Percentiles rank a stretch among this genome's conserved stretches.
These are phyloP conservation scores for Acanthosepion lycidas DNA, from an alignment of 2,888 invertebrate genomes.

Conservation along the genomic window DNA sequence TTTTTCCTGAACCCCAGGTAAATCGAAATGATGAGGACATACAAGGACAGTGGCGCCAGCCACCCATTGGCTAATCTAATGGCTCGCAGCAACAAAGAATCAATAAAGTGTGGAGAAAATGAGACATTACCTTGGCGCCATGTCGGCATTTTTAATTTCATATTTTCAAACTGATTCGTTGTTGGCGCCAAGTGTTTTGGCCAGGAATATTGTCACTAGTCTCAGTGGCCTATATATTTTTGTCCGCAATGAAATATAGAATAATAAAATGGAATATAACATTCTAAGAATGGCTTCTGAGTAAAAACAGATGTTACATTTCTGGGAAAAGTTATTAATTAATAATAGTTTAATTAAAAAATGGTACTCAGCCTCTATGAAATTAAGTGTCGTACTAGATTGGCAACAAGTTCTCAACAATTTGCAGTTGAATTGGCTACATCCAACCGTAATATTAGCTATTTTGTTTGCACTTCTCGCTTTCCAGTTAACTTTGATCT, in stretches of 20 bases:
- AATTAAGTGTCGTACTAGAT: no score
- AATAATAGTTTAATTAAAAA: no score
- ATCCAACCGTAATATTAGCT: no score
- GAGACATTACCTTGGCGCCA: background rate
- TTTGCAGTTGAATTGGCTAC: no score
- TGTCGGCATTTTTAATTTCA: background rate
- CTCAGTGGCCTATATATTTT: background rate
- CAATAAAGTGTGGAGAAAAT: background rate
- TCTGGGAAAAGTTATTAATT: no score
- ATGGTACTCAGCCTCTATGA: no score
- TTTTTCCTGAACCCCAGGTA: background rate
- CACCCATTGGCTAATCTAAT: background rate
- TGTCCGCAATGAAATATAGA: background rate
- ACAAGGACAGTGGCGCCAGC: background rate
- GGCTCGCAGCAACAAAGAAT: background rate
- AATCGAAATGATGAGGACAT: conserved; percentile 4
- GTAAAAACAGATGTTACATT: no score
- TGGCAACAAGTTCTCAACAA: no score
- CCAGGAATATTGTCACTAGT: background rate
- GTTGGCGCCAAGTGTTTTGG: background rate
- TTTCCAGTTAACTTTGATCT: no score
- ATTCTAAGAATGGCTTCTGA: no score
- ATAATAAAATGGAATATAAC: background rate
- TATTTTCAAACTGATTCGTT: background rate
- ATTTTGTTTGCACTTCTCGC: no score